Percentiles rank a stretch among this genome's conserved stretches.
Conservation (phyloP, 2,113 vertebrate species). For the Podocnemis expansa region DNA sequence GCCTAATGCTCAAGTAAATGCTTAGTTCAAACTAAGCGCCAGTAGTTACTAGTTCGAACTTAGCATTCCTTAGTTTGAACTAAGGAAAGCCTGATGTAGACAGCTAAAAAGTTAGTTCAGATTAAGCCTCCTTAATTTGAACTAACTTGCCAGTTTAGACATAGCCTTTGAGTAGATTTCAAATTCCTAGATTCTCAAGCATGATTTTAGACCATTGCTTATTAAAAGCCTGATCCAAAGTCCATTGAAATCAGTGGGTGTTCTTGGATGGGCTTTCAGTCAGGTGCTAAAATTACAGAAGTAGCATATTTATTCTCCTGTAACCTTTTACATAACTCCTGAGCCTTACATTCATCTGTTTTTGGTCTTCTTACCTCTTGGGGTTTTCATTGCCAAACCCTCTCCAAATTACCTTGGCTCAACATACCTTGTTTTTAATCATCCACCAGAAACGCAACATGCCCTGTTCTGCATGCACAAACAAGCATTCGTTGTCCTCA, state of each 20-base stretch:
- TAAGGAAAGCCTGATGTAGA: too few relatives aligned
- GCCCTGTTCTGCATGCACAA: neutral
- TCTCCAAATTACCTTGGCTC: slow-evolving; percentile 42
- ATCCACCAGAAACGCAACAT: neutral
- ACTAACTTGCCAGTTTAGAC: too few relatives aligned
- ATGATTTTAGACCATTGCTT: slow-evolving; percentile 16
- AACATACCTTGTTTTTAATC: slow-evolving; percentile 32
- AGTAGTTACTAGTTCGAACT: too few relatives aligned
- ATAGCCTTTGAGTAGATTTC: slow-evolving; percentile 44
- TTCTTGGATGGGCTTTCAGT: slow-evolving; percentile 38
- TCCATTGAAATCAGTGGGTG: slow-evolving; percentile 10
- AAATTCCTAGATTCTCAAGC: slow-evolving; percentile 37
- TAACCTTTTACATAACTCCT: slow-evolving; percentile 33
- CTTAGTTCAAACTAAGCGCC: too few relatives aligned
- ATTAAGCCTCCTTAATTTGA: too few relatives aligned
- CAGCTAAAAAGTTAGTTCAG: too few relatives aligned
- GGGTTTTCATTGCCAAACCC: slow-evolving; percentile 28
- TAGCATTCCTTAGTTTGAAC: too few relatives aligned
- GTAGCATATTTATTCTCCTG: slow-evolving; percentile 41
- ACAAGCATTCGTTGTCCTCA: slow-evolving; percentile 18
- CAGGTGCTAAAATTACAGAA: slow-evolving; percentile 20
- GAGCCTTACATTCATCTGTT: neutral
- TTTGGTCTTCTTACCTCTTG: slow-evolving; percentile 16
- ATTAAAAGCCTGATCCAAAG: slow-evolving; percentile 25
- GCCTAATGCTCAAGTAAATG: too few relatives aligned